Percentiles rank a stretch among this genome's conserved stretches.
phyloP scores from a whole-genome alignment of 2,113 vertebrate species.

The Calcarius ornatus region DNA sequence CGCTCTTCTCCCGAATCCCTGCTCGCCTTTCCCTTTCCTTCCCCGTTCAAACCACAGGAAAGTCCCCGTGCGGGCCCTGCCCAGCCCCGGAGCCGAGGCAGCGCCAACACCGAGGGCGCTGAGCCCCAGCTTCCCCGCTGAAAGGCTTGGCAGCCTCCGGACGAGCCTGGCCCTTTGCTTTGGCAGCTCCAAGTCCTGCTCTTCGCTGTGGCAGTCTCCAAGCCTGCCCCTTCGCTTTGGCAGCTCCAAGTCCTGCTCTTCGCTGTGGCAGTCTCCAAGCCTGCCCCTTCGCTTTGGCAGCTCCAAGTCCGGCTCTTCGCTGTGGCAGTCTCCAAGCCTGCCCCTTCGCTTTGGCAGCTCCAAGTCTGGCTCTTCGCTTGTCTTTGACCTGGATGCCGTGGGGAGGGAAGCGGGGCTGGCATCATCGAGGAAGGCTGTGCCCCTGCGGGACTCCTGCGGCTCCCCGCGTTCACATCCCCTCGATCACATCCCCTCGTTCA shows the following conservation, averaged over 20 bases:
- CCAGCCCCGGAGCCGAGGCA: background rate
- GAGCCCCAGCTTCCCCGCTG: background rate
- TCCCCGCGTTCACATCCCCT: background rate
- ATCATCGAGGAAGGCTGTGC: background rate
- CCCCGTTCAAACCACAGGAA: background rate
- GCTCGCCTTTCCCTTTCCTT: background rate
- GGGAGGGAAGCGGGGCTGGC: background rate
- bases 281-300: background rate
- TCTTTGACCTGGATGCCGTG: background rate
- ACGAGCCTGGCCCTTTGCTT: background rate
- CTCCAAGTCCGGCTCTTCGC: background rate
- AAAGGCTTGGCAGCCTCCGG: background rate
- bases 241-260: background rate
- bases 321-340: background rate
- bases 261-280: too few species aligned
- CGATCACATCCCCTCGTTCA: background rate
- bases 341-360: background rate
- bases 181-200: background rate
- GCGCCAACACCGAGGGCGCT: rapidly evolving
- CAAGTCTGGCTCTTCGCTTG: background rate
- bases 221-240: background rate
- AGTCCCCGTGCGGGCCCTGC: background rate
- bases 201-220: too few species aligned
- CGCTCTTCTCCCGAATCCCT: background rate
- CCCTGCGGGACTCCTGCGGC: background rate